Evolutionary conservation across 2,113 vertebrate species (phyloP).

Genomic region (Cyprinodon tularosa): DNA sequence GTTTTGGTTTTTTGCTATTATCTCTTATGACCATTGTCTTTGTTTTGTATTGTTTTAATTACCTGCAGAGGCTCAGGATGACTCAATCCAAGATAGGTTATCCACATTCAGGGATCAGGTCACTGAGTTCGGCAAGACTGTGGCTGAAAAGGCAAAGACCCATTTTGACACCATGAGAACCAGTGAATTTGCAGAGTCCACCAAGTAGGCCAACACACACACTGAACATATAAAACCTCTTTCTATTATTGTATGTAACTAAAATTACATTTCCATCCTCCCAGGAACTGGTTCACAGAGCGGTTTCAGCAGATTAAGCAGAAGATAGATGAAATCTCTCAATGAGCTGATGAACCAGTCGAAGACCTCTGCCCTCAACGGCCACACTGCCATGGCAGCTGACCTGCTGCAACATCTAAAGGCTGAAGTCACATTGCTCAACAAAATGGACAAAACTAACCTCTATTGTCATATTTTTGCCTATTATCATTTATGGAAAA

Average conservation of each 20-base stretch:
- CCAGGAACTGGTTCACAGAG: slow-evolving; percentile 61
- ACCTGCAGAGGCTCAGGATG: slow-evolving; percentile 71
- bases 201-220: slow-evolving; percentile 46
- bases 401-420: neutral
- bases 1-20: slow-evolving; percentile 5
- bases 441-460: slow-evolving; percentile 3
- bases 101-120: slow-evolving; percentile 2
- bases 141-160: slow-evolving; percentile 35
- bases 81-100: slow-evolving; percentile 26
- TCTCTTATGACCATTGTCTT: neutral
- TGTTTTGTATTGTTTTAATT: neutral
- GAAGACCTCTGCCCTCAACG: neutral
- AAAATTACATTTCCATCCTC: neutral
- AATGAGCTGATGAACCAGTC: neutral
- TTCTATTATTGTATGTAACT: neutral
- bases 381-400: neutral
- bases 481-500: slow-evolving; percentile 6
- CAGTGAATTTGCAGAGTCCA: slow-evolving; percentile 34
- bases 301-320: neutral
- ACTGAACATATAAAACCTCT: neutral
- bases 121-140: neutral
- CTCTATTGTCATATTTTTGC: neutral
- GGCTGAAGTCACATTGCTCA: neutral
- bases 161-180: neutral
- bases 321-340: rapidly evolving